phyloP scores from a whole-genome alignment of 2,888 invertebrate species.

The Himalopsyche japonica region DNA sequence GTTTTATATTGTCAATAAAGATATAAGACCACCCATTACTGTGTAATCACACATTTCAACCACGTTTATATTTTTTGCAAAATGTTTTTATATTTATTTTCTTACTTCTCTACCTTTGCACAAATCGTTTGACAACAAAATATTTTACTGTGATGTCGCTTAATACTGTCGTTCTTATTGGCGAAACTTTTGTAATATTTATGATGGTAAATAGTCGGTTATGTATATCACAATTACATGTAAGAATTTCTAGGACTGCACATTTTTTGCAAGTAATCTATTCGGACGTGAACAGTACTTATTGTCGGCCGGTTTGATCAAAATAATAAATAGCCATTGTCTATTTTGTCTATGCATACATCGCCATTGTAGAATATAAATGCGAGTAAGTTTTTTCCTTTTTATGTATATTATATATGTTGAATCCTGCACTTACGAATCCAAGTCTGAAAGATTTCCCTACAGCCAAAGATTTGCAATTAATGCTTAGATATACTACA shows the following conservation, averaged over 20 bases:
- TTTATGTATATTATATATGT: conserved; percentile 6
- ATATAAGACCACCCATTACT: conserved; percentile 71
- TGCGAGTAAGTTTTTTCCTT: background rate
- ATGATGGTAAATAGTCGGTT: background rate
- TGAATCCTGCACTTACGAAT: conserved; percentile 20
- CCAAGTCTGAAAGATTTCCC: conserved; percentile 32
- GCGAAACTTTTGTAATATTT: background rate
- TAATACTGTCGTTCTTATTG: conserved; percentile 4
- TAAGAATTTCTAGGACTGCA: background rate
- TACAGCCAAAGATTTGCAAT: conserved; percentile 34
- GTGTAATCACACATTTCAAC: conserved; percentile 50
- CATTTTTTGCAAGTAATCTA: background rate
- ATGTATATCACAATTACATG: background rate
- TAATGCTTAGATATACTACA: background rate
- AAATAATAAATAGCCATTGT: background rate
- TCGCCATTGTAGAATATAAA: background rate
- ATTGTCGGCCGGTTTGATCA: background rate
- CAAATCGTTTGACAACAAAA: background rate
- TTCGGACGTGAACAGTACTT: background rate
- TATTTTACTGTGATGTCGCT: conserved; percentile 1
- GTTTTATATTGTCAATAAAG: conserved; percentile 96
- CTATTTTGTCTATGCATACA: background rate
- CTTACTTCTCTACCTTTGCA: conserved; percentile 8
- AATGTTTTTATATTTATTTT: background rate
- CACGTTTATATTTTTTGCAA: background rate